phyloP scores from a whole-genome alignment of 2,797 vertebrate genomes.

The Menidia menidia region DNA sequence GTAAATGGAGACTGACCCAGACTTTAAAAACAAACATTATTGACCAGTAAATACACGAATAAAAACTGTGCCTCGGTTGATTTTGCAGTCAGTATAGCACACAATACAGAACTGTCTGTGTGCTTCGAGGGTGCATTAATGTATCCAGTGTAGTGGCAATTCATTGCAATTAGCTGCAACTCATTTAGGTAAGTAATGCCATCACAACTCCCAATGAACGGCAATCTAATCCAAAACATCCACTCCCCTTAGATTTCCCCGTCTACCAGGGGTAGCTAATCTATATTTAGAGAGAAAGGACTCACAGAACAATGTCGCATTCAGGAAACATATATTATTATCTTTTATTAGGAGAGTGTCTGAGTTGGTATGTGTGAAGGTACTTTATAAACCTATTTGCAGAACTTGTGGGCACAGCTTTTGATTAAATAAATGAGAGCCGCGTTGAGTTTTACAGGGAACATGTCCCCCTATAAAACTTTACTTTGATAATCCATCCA shows the following conservation, averaged over 20 bases:
- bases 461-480: too few relatives aligned
- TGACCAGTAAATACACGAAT: neutral
- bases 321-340: neutral
- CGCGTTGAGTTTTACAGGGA: too few relatives aligned
- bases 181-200: constrained; percentile 82
- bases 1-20: neutral
- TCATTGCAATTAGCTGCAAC: constrained; percentile 80
- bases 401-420: neutral
- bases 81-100: constrained; percentile 55
- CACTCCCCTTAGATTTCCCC: constrained; percentile 36
- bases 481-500: too few relatives aligned
- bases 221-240: constrained; percentile 69
- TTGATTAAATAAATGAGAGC: too few relatives aligned
- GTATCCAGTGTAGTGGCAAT: constrained; percentile 80
- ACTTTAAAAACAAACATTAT: neutral
- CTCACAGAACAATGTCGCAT: constrained; percentile 25
- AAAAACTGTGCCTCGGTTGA: constrained; percentile 46
- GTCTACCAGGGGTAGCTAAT: constrained; percentile 24
- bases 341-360: neutral
- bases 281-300: constrained; percentile 34
- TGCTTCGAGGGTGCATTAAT: constrained; percentile 78
- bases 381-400: neutral
- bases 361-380: neutral
- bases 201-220: constrained; percentile 73
- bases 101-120: constrained; percentile 64